Conservation (phyloP, 2,888 invertebrate species). For the Tuberolachnus salignus region DNA sequence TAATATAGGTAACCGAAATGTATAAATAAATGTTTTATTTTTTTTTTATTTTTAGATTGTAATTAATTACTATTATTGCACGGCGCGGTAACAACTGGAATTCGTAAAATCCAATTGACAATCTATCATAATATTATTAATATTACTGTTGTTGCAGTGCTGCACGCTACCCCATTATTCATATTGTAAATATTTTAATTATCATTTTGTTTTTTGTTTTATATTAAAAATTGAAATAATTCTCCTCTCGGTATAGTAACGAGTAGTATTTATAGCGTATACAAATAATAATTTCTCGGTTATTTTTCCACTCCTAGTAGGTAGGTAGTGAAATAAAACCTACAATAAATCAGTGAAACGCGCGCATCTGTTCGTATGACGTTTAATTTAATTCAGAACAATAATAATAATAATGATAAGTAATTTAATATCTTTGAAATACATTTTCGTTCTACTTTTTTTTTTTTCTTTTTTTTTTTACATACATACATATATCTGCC, state of each 20-base stretch:
- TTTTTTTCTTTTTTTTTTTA: background rate
- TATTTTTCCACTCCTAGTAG: background rate
- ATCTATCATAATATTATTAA: background rate
- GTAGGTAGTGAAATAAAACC: background rate
- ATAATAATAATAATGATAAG: background rate
- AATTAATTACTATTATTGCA: background rate
- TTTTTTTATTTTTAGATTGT: background rate
- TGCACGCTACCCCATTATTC: too few species aligned
- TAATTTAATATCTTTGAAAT: conserved; percentile 3
- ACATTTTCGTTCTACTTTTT: background rate
- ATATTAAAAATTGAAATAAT: background rate
- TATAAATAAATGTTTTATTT: background rate
- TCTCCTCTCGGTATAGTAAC: background rate
- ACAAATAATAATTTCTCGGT: background rate
- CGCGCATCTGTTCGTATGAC: background rate
- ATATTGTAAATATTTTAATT: background rate
- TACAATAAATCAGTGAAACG: conserved; percentile 24
- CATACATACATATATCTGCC: background rate
- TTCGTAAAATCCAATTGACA: conserved; percentile 19
- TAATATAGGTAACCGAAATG: background rate
- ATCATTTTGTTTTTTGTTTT: background rate
- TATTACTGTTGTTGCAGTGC: background rate
- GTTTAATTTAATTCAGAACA: background rate
- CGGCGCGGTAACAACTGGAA: background rate
- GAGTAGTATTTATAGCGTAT: background rate